Percentiles rank a stretch among this genome's conserved stretches.
Evolutionary conservation across 2,113 vertebrate genomes (phyloP).

Genomic region (Apodemus speciosus): DNA sequence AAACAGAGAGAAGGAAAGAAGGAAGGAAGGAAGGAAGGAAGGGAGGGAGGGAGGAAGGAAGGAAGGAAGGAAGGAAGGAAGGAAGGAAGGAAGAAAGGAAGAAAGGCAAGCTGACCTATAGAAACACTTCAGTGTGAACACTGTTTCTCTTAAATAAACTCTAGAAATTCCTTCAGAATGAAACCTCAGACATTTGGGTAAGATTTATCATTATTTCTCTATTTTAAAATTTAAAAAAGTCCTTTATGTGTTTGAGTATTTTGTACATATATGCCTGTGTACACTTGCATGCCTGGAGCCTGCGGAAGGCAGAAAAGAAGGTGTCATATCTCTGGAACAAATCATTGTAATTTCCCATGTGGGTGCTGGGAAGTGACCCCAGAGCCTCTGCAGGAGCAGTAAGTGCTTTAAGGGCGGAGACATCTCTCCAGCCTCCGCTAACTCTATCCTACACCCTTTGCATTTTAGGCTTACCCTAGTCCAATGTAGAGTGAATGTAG

Average conservation of each 20-base stretch:
- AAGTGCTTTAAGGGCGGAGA: neutral
- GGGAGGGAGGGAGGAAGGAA: neutral
- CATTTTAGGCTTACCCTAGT: neutral
- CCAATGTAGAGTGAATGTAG: neutral
- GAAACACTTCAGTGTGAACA: neutral
- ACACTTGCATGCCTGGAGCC: neutral
- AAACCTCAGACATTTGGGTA: constrained; percentile 61
- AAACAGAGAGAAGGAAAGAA: neutral
- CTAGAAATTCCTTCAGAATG: constrained; percentile 29
- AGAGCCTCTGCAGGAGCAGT: neutral
- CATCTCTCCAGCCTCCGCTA: neutral
- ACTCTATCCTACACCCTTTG: neutral
- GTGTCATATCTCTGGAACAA: neutral
- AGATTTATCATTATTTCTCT: constrained; percentile 41
- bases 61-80: neutral
- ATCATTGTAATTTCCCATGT: neutral
- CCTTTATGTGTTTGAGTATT: neutral
- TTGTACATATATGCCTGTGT: neutral
- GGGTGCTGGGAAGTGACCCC: neutral
- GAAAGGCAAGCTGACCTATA: neutral
- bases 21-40: neutral
- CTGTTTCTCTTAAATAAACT: constrained; percentile 26
- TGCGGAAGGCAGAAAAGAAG: too few species aligned
- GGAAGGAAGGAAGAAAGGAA: neutral
- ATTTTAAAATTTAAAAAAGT: neutral